Conservation (phyloP, 1,140 invertebrate genomes). For the Pomacea maculata region DNA sequence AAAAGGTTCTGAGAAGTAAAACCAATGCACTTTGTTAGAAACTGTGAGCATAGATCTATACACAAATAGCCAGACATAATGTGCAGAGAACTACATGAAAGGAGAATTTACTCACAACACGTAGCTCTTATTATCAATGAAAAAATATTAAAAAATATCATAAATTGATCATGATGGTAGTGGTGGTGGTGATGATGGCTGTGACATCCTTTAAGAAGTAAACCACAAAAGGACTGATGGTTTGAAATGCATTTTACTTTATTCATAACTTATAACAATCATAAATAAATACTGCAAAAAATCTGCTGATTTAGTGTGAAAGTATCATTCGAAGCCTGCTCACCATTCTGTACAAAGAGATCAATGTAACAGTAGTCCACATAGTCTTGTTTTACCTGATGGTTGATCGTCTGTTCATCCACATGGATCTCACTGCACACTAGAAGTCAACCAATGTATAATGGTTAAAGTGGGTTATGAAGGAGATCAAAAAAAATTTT, state of each 20-base stretch:
- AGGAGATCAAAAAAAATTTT: too few species aligned
- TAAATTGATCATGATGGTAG: background rate
- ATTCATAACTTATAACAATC: background rate
- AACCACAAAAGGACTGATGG: background rate
- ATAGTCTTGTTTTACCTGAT: constrained; percentile 19
- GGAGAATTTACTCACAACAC: background rate
- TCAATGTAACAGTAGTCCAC: constrained; percentile 19
- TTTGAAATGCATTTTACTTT: background rate
- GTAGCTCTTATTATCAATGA: background rate
- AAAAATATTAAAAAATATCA: too few species aligned
- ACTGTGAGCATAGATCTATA: background rate
- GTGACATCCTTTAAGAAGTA: background rate
- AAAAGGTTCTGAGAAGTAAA: constrained; percentile 21
- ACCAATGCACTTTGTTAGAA: background rate
- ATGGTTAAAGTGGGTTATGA: background rate
- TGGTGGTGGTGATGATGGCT: background rate
- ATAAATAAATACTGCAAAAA: too few species aligned
- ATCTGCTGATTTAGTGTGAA: background rate
- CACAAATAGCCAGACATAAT: too few species aligned
- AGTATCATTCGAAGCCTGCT: background rate
- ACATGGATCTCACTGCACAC: background rate
- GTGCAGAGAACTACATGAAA: background rate
- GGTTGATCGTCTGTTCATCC: background rate
- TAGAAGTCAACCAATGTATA: background rate
- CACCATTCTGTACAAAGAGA: constrained; percentile 18